Conservation (phyloP, 2,113 vertebrate species). For the Esox niger region DNA sequence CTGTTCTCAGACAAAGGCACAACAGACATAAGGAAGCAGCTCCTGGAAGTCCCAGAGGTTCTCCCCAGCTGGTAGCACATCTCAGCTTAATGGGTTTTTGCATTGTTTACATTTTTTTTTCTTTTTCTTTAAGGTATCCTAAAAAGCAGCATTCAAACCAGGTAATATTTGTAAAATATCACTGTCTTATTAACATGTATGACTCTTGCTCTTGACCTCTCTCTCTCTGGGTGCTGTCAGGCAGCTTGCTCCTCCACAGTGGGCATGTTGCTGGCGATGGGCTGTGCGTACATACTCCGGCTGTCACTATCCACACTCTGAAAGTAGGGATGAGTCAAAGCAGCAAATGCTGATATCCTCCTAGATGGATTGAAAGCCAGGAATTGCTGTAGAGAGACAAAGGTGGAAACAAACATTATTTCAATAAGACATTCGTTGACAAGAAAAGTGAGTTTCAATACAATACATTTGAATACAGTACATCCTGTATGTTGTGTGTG, state of each 20-base stretch:
- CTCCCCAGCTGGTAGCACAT: slow-evolving; percentile 60
- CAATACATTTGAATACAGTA: neutral
- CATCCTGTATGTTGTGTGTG: neutral
- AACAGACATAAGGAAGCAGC: slow-evolving; percentile 60
- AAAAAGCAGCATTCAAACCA: slow-evolving; percentile 72
- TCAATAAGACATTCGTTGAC: neutral
- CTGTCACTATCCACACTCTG: slow-evolving; percentile 88
- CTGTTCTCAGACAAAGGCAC: slow-evolving; percentile 34
- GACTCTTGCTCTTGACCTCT: slow-evolving; percentile 6
- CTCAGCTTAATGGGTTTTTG: slow-evolving; percentile 65
- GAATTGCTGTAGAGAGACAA: slow-evolving; percentile 82
- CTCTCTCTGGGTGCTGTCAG: slow-evolving; percentile 59
- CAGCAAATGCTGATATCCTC: slow-evolving; percentile 91
- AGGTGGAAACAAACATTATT: neutral
- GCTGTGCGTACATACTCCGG: slow-evolving; percentile 82
- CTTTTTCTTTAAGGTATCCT: too few relatives aligned
- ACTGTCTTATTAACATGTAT: slow-evolving; percentile 8
- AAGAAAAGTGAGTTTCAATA: neutral
- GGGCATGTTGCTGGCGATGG: slow-evolving; percentile 85
- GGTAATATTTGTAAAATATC: slow-evolving; percentile 56
- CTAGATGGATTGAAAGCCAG: slow-evolving; percentile 91
- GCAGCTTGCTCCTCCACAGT: slow-evolving; percentile 84
- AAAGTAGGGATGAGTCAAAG: slow-evolving; percentile 94
- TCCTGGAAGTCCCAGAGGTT: slow-evolving; percentile 71
- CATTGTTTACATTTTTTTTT: slow-evolving; percentile 72